A percentile compares a stretch with the other conserved stretches of the same genome.
Conservation (phyloP, 2,888 invertebrate species). For the Leptinotarsa tumamoca region DNA sequence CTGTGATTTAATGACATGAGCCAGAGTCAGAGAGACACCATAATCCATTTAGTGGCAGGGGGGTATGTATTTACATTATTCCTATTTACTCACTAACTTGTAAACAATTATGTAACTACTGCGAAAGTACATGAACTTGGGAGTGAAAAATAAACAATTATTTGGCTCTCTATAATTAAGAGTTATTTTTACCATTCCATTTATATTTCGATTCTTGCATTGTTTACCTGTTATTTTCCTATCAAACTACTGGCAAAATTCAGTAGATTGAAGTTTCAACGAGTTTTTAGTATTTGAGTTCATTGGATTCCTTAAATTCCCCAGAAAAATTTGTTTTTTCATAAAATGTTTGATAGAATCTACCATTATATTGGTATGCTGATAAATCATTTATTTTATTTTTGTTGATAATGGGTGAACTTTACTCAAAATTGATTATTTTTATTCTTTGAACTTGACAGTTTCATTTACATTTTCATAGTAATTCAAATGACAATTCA, state of each 20-base stretch:
- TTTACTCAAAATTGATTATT: no score
- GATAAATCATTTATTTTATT: no score
- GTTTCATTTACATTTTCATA: no score
- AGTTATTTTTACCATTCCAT: conserved; percentile 11
- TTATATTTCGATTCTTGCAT: neutral
- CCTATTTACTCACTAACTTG: neutral
- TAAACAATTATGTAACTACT: conserved; percentile 8
- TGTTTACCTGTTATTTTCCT: conserved; percentile 1
- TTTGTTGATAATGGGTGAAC: no score
- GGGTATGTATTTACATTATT: conserved; percentile 77
- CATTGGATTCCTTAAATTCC: neutral
- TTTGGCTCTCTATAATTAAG: conserved; percentile 8
- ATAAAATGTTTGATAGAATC: no score
- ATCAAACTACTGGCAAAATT: neutral
- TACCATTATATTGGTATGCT: no score
- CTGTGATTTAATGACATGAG: conserved; percentile 69
- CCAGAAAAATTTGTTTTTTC: neutral
- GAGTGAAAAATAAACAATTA: conserved; percentile 16
- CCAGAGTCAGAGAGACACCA: conserved; percentile 86
- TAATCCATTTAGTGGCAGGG: conserved; percentile 95
- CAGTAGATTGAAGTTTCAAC: no score
- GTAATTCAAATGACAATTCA: no score
- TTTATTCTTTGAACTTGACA: no score
- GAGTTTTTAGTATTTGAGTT: neutral
- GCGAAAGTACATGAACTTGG: neutral